These are phyloP conservation scores for Phocoena phocoena DNA, from an alignment of 2,113 vertebrate species.

Conservation along the genomic window DNA sequence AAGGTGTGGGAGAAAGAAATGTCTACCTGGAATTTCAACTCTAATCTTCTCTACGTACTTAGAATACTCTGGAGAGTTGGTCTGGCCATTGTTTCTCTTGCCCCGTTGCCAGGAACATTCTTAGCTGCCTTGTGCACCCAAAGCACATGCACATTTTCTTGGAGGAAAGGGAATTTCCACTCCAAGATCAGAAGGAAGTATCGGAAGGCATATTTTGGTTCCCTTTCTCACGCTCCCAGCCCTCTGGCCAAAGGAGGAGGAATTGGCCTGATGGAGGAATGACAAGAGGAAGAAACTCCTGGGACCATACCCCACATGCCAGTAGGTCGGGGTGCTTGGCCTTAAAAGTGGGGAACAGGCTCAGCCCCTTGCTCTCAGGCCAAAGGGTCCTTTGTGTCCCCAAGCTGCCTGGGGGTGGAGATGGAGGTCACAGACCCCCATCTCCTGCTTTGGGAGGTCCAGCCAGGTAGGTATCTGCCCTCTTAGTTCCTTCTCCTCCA, in stretches of 20 bases:
- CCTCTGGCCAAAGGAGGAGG: not conserved
- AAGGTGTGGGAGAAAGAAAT: not conserved
- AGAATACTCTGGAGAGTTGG: not conserved
- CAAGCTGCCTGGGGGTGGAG: not conserved
- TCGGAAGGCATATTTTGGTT: not conserved
- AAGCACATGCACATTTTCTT: accelerated
- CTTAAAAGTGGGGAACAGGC: not conserved
- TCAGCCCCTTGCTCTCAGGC: not conserved
- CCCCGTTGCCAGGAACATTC: not conserved
- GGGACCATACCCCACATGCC: not conserved
- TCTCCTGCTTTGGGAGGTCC: not conserved
- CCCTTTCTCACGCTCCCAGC: not conserved
- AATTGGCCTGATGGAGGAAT: not conserved
- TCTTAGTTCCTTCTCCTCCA: not conserved
- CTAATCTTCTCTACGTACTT: not conserved
- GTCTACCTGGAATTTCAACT: not conserved
- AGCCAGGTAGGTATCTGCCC: not conserved
- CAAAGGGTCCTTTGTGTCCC: not conserved
- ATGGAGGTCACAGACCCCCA: not conserved
- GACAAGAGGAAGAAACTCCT: not conserved
- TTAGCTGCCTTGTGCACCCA: not conserved
- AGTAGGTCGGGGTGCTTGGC: not conserved
- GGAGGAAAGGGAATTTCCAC: not conserved
- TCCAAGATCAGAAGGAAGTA: not conserved
- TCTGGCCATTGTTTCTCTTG: not conserved